phyloP scores from a whole-genome alignment of 2,113 vertebrate genomes.

The Columba janthina region DNA sequence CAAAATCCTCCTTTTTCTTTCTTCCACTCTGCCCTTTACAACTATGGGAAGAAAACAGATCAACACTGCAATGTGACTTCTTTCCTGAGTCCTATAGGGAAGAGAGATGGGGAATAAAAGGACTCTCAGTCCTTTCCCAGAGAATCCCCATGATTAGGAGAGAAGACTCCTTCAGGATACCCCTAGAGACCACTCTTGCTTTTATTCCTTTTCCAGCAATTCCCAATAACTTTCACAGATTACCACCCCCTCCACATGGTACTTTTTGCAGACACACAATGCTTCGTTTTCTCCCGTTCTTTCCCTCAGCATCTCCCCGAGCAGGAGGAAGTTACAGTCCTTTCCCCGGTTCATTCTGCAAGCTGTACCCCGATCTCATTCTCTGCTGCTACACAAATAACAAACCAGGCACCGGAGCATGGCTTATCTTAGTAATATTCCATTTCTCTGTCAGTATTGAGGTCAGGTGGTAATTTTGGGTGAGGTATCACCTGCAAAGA shows the following conservation, averaged over 20 bases:
- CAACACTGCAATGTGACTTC: not conserved
- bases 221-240: not conserved
- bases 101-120: not conserved
- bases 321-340: not conserved
- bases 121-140: not conserved
- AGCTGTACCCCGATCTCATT: not conserved
- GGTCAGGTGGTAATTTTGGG: slow-evolving; percentile 28
- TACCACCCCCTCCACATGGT: not conserved
- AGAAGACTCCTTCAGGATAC: not conserved
- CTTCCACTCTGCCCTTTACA: not conserved
- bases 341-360: not conserved
- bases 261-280: not conserved
- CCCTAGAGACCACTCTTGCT: not conserved
- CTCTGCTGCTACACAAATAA: not conserved
- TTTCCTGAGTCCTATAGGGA: not conserved
- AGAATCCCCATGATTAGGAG: not conserved
- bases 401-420: not conserved
- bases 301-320: not conserved
- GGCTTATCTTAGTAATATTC: slow-evolving; percentile 8
- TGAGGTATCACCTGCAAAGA: slow-evolving; percentile 30
- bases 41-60: not conserved
- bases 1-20: not conserved
- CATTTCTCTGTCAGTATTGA: not conserved
- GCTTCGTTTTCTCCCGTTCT: not conserved
- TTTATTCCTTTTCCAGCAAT: not conserved